phyloP scores from a whole-genome alignment of 1,140 invertebrate species.

The Drosophila rhopaloa region DNA sequence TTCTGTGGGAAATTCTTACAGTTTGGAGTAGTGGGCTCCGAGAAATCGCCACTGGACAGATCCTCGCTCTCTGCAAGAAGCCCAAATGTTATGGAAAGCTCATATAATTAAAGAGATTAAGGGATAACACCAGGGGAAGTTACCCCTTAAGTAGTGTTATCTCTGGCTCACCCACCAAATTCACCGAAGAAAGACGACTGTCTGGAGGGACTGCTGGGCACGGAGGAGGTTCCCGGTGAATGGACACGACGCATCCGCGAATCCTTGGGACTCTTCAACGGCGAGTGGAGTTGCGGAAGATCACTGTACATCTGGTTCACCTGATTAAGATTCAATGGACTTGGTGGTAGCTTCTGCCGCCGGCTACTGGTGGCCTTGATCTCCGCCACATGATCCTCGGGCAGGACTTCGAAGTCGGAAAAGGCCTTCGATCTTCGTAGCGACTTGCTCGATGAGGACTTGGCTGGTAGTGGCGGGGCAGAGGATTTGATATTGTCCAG shows the following conservation, averaged over 20 bases:
- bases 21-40: conserved; percentile 79
- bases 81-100: not conserved
- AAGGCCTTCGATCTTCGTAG: conserved; percentile 71
- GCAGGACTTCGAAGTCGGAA: conserved; percentile 78
- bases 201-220: conserved; percentile 89
- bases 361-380: conserved; percentile 62
- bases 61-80: conserved; percentile 79
- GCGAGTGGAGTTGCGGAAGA: conserved; percentile 71
- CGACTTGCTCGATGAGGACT: conserved; percentile 76
- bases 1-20: conserved; percentile 69
- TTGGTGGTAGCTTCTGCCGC: conserved; percentile 67
- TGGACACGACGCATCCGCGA: conserved; percentile 63
- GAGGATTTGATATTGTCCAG: conserved; percentile 45
- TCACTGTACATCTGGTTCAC: conserved; percentile 80
- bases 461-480: conserved; percentile 42
- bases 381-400: conserved; percentile 78
- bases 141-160: not conserved
- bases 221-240: conserved; percentile 85
- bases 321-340: conserved; percentile 77
- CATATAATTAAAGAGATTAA: too few relatives aligned
- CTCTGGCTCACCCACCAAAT: conserved; percentile 57
- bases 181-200: conserved; percentile 87
- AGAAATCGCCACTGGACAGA: conserved; percentile 81
- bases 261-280: conserved; percentile 78
- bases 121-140: not conserved